Evolutionary conservation across 1,140 invertebrate genomes (phyloP), one percentile per base, ranked within the genome.

Genomic region (Drosophila tani): DNA sequence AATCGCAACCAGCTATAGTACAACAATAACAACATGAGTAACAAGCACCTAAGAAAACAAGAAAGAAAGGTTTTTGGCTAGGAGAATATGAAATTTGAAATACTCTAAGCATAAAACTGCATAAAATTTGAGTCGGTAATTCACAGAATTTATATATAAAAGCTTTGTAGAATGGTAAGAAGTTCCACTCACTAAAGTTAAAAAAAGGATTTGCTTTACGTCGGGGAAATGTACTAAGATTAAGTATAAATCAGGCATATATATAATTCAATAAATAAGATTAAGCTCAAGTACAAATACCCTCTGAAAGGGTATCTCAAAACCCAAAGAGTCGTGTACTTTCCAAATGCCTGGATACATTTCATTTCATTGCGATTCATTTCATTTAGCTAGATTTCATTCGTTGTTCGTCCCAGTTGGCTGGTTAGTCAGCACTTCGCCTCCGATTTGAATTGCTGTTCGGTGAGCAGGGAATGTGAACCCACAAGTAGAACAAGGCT

Each of bases 341-440:
- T 76, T 79, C 82, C 67, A 86, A 85, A 85, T 70, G 66, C 70
- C 59, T 71, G 75, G 63, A 67, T 86, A 47, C 75, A 71, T 86
- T 86, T 75, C 75, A 82, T 86, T 86, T 82, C 79, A 75, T 75
- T 85, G 69, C 75, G 74, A 82, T 73, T 82, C 79, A 67, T 69
- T 69, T 67, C 27, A 53, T 53, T 53, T 65, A 62, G 55, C 65
- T 75, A 40, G 65, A 75, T 86, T 75, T 79, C 69, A 79, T 35
- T 35, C 9, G 9, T 75, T 82, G 65, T 58, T 57, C 67, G 69
- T 87, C 70, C 59, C 66, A 79, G 63, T 76, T 79, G 53, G 40
- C 41, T 74, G 71, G 63, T 69, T 71, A 76, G 75, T 79, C 82
- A 79, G 82, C 82, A 67, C 50, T 85, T 84, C 63, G 64, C 53